phyloP scores from a whole-genome alignment of 2,888 invertebrate genomes.

The Anthrax anthrax region DNA sequence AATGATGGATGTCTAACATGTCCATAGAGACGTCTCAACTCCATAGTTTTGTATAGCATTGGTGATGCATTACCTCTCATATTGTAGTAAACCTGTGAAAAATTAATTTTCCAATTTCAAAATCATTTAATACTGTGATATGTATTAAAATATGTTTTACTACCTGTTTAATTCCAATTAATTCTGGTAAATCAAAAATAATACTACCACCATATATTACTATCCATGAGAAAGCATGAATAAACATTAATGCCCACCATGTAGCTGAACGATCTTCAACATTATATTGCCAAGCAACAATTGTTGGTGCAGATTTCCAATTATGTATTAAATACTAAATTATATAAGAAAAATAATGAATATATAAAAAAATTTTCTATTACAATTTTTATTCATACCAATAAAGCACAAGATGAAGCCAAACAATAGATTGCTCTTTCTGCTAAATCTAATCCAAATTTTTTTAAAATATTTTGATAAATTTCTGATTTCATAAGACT shows the following conservation, averaged over 20 bases:
- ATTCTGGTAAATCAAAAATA: constrained; percentile 46
- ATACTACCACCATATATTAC: constrained; percentile 45
- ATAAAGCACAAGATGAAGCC: constrained; percentile 34
- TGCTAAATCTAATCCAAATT: constrained; percentile 31
- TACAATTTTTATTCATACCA: constrained; percentile 24
- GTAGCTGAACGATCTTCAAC: constrained; percentile 30
- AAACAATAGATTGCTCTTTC: constrained; percentile 38
- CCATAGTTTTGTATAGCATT: constrained; percentile 38
- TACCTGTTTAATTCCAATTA: constrained; percentile 46
- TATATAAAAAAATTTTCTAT: constrained; percentile 3
- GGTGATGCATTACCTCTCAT: constrained; percentile 38
- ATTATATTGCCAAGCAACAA: constrained; percentile 42
- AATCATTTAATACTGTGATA: too few relatives aligned
- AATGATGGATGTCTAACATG: constrained; percentile 52
- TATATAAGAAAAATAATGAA: constrained; percentile 1
- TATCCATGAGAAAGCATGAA: constrained; percentile 41
- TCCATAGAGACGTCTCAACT: constrained; percentile 37
- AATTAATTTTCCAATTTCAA: too few relatives aligned
- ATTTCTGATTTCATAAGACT: constrained; percentile 38
- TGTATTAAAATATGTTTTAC: background rate
- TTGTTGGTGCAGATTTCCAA: constrained; percentile 38
- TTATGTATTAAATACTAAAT: constrained; percentile 36
- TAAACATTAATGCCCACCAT: constrained; percentile 36
- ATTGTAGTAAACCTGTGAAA: constrained; percentile 39
- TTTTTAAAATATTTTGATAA: constrained; percentile 35